A percentile compares a stretch with the other conserved stretches of the same genome.
Conservation (phyloP, 2,888 invertebrate species). For the Ophion slaviceki region DNA sequence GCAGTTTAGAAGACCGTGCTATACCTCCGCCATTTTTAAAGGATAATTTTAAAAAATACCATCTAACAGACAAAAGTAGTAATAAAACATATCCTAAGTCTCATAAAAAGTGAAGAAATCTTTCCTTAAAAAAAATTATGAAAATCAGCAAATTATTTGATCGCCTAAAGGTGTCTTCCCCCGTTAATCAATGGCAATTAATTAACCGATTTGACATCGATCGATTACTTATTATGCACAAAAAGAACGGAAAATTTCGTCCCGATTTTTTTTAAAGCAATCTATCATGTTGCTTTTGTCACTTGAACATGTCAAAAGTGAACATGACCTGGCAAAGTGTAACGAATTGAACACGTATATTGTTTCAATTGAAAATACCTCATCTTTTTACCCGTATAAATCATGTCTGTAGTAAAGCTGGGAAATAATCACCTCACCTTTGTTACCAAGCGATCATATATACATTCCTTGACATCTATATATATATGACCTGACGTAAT, state of each 20-base stretch:
- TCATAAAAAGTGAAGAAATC: too few species aligned
- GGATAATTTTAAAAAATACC: too few species aligned
- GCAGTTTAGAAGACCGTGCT: too few species aligned
- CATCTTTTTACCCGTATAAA: constrained; percentile 21
- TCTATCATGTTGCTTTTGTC: background rate
- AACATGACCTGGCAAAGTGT: background rate
- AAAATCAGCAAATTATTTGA: too few species aligned
- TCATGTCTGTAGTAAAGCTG: constrained; percentile 5
- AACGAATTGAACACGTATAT: background rate
- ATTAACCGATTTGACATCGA: background rate
- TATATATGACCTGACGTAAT: constrained; percentile 27
- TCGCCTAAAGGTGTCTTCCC: too few species aligned
- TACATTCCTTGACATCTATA: background rate
- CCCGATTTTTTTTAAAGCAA: background rate
- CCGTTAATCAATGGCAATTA: background rate
- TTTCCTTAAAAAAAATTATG: too few species aligned
- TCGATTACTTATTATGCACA: background rate
- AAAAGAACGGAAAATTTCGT: too few species aligned
- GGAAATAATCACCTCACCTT: constrained; percentile 23
- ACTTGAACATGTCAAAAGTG: background rate
- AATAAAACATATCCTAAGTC: too few species aligned
- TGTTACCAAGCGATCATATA: background rate
- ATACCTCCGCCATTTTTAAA: too few species aligned
- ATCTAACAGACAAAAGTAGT: too few species aligned
- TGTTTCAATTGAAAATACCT: constrained; percentile 32